Percentiles rank a stretch among this genome's conserved stretches.
These are phyloP conservation scores for Rhombomys opimus DNA, from an alignment of 2,113 vertebrate genomes.

Conservation along the genomic window DNA sequence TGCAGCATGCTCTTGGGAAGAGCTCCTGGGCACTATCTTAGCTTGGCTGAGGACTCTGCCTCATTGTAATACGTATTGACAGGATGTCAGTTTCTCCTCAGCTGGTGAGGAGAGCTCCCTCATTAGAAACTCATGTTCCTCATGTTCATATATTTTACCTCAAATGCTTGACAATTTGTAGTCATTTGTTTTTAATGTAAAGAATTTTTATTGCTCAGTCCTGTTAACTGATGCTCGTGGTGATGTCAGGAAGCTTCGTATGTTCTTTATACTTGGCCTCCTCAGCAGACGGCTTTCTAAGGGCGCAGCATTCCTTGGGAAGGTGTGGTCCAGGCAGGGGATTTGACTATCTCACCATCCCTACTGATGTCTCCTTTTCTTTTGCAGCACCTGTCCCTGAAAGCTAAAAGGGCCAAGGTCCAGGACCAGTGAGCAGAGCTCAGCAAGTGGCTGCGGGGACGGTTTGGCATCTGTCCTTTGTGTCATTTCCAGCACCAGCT, in stretches of 20 bases:
- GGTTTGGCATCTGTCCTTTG: background rate
- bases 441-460: background rate
- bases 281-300: background rate
- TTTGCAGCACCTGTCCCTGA: slow-evolving; percentile 89
- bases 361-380: slow-evolving; percentile 56
- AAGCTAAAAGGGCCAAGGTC: slow-evolving; percentile 88
- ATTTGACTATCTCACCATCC: background rate
- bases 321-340: background rate
- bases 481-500: background rate
- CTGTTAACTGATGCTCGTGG: background rate
- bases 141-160: background rate
- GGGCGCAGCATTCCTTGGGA: background rate
- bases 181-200: background rate
- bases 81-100: too few species aligned
- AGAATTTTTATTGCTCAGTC: background rate
- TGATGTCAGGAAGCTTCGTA: background rate
- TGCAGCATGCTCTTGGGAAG: background rate
- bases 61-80: too few species aligned
- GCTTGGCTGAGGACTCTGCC: background rate
- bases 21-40: fast-evolving
- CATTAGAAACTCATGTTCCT: background rate
- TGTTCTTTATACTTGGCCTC: background rate
- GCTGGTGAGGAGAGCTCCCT: background rate
- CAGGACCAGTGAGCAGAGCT: slow-evolving; percentile 85
- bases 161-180: background rate